Percentiles rank a stretch among this genome's conserved stretches.
Evolutionary conservation across 2,113 vertebrate genomes (phyloP).

Genomic region (Sclerurus mexicanus): DNA sequence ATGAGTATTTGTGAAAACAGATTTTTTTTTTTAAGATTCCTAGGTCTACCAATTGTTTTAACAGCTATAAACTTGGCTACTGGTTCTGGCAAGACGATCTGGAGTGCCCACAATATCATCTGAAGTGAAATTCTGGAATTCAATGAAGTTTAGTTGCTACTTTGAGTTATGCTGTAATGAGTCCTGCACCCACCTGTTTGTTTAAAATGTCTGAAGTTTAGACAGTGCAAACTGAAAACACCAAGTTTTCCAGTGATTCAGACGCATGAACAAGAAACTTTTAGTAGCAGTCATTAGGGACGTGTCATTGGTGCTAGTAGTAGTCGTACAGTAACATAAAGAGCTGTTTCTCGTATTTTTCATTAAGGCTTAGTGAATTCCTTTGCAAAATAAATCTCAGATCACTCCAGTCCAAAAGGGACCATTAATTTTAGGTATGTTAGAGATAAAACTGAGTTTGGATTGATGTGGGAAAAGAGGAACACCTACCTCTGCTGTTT

Average conservation of each 20-base stretch:
- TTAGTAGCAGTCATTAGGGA: neutral
- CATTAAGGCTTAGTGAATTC: neutral
- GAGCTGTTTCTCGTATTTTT: neutral
- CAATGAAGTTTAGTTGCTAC: neutral
- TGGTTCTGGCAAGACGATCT: neutral
- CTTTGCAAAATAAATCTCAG: neutral
- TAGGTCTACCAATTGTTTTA: neutral
- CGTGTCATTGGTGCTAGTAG: neutral
- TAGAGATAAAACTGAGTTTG: neutral
- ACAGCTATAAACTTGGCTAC: neutral
- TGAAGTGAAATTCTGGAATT: neutral
- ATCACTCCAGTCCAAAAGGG: neutral
- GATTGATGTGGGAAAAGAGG: neutral
- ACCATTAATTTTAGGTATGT: neutral
- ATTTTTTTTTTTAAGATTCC: neutral
- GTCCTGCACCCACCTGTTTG: accelerated
- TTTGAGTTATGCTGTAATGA: neutral
- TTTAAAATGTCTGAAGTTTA: neutral
- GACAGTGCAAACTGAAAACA: neutral
- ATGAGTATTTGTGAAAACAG: neutral
- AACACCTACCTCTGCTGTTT: neutral
- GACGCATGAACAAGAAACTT: neutral
- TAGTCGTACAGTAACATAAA: neutral
- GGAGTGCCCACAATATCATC: neutral
- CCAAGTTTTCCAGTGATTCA: neutral